These are phyloP conservation scores for Spodoptera picta DNA, from an alignment of 2,888 invertebrate species.

Conservation along the genomic window DNA sequence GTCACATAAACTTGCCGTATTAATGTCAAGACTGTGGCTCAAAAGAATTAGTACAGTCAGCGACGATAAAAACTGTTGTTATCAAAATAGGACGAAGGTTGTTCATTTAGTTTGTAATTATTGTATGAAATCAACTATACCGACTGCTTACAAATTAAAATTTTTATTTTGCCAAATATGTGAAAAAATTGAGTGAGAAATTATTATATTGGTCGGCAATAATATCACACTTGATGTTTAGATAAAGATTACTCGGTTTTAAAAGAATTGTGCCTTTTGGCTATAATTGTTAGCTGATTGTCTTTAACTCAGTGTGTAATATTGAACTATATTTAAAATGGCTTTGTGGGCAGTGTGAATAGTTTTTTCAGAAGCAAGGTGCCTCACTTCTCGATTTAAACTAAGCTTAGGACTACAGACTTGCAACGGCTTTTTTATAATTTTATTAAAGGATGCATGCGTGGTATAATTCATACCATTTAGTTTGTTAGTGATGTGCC, in stretches of 20 bases:
- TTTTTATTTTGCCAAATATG: constrained; percentile 34
- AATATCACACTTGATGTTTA: no score
- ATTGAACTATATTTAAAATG: constrained; percentile 7
- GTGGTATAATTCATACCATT: constrained; percentile 27
- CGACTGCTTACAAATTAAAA: constrained; percentile 25
- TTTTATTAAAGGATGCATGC: constrained; percentile 30
- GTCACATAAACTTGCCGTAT: constrained; percentile 17
- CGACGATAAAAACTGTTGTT: constrained; percentile 15
- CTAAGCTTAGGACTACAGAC: constrained; percentile 33
- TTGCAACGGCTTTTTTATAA: constrained; percentile 35
- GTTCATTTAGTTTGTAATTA: constrained; percentile 45
- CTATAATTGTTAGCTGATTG: no score
- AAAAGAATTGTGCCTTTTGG: no score
- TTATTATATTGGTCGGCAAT: constrained; percentile 10
- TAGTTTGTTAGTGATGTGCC: constrained; percentile 32
- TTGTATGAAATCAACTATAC: constrained; percentile 48
- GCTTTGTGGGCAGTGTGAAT: constrained; percentile 24
- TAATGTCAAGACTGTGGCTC: constrained; percentile 17
- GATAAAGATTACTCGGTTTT: no score
- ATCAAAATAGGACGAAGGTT: constrained; percentile 25
- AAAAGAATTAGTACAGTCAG: constrained; percentile 18
- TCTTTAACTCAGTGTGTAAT: no score
- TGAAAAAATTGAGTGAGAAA: constrained; percentile 18
- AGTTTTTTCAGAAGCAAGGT: constrained; percentile 39
- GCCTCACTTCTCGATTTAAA: constrained; percentile 47